Evolutionary conservation across 2,113 vertebrate species (phyloP), one percentile per base, ranked within the genome.

Genomic region (Lipotes vexillifer): DNA sequence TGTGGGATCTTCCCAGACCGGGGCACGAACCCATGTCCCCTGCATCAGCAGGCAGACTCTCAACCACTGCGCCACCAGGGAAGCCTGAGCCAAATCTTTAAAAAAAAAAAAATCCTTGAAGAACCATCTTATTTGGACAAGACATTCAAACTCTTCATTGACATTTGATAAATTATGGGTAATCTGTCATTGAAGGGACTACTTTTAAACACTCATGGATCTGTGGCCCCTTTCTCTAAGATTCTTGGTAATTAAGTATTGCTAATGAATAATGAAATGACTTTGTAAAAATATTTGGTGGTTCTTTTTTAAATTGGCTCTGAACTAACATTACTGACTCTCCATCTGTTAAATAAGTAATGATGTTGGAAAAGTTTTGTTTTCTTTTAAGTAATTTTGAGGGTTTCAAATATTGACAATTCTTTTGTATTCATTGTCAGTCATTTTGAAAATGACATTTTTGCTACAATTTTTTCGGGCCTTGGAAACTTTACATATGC

Each of bases 331-430:
- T 81, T 41, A 41, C n/a, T 92, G 31, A 23, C 84, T 23, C n/a
- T 55, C 69, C 57, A 66, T 95, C 46, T 93, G 94, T 87, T 97
- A 93, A 93, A 81, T 85, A 93, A 95, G 66, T 29, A 90, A 61
- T 93, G 59, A 44, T 82, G 33, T 72, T 71, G 44, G 71, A 65
- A 96, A 96, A 80, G 23, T 8, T 3, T 46, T 61, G 41, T 80
- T 88, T 75, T 84, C 8, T n/a, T 90, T 69, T 49, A 96, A 63
- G 59, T 94, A 96, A 75, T 55, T 82, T 81, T 57, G 68, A 85
- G 33, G 25, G 21, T 87, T 93, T 55, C 38, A 96, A 66, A 72
- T 88, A 69, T 65, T 95, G 78, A 31, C 27, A 85, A 10, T 72
- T 88, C 52, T 86, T 93, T 44, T 86, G 80, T 85, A 46, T 80